These are phyloP conservation scores for Drosophila testacea DNA, from an alignment of 2,888 invertebrate genomes.

Conservation along the genomic window DNA sequence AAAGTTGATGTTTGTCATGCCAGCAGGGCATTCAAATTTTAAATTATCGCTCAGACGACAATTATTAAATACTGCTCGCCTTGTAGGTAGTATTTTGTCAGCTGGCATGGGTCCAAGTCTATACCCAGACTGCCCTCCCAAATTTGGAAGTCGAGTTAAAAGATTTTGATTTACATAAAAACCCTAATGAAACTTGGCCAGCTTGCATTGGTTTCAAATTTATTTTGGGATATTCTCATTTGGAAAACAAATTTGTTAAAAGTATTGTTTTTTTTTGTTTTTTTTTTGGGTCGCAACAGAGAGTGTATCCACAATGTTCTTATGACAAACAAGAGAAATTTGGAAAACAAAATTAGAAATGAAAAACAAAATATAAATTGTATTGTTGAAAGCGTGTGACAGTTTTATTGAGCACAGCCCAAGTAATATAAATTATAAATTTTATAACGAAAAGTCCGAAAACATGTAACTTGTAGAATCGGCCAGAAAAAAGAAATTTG, in stretches of 20 bases:
- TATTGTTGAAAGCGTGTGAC: constrained; percentile 55
- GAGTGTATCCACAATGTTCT: constrained; percentile 54
- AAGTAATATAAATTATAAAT: constrained; percentile 48
- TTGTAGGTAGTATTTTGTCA: constrained; percentile 43
- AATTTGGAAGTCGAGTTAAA: constrained; percentile 36
- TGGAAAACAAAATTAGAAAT: constrained; percentile 23
- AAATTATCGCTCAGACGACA: constrained; percentile 43
- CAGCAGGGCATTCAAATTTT: constrained; percentile 48
- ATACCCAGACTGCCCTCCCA: constrained; percentile 47
- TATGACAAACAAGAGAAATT: constrained; percentile 62
- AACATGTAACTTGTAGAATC: constrained; percentile 31
- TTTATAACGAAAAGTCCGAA: constrained; percentile 44
- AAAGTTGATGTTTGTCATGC: constrained; percentile 61
- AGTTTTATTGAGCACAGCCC: constrained; percentile 46
- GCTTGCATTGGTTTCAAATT: constrained; percentile 72
- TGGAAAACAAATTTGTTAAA: constrained; percentile 20
- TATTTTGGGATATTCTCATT: constrained; percentile 36
- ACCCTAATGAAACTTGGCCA: constrained; percentile 62
- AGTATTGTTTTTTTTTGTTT: constrained; percentile 32
- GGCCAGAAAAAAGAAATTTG: constrained; percentile 36
- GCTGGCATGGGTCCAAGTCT: constrained; percentile 66
- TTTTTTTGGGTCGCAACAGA: constrained; percentile 36
- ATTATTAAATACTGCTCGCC: constrained; percentile 22
- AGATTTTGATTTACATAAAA: constrained; percentile 31
- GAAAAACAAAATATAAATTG: constrained; percentile 47